Evolutionary conservation across 1,140 invertebrate species (phyloP), one percentile per base, ranked within the genome.

Genomic region (Brachionus rubens): DNA sequence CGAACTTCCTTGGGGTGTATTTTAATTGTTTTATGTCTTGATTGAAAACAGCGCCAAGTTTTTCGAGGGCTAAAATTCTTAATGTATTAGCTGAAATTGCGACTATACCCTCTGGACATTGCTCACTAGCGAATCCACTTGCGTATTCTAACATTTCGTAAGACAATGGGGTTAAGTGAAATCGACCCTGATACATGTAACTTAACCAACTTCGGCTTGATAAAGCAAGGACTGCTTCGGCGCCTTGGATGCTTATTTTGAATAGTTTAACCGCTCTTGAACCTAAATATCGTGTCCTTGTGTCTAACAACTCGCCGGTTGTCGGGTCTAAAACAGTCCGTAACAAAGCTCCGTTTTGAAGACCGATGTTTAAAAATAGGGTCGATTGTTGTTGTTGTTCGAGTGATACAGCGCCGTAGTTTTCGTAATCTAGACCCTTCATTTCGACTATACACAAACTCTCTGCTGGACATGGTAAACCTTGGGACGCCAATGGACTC

Each of bases 91-190:
- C 92, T 0, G 95, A 96, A 83, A 99, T 99, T 0, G 97, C 96
- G 6, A 99, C 97, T 79, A 99, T 96, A 78, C 96, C 97, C 85
- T 99, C 97, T 0, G 94, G 93, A 88, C 96, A 99, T 84, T 99
- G 96, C 85, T 99, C 96, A 76, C 94, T 97, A 76, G 93, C 93
- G 82, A 98, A 99, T 10, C 95, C 94, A 0, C 94, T 95, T 0
- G 97, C 96, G 86, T 96, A 98, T 82, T 99, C 97, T 21, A 99
- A 84, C 52, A 91, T 91, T 85, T 98, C 94, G 81, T 98, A 98
- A 0, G 94, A 97, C 0, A 98, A 83, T 1, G 96, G 95, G 0
- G 95, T 98, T 7, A 98, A 86, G 85, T 98, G 94, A 78, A 87
- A 87, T 59, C 89, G 81, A 86, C 95, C 98, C 84, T 99, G 96